These are phyloP conservation scores for Carlito syrichta DNA, from an alignment of 2,113 vertebrate genomes.

Conservation along the genomic window DNA sequence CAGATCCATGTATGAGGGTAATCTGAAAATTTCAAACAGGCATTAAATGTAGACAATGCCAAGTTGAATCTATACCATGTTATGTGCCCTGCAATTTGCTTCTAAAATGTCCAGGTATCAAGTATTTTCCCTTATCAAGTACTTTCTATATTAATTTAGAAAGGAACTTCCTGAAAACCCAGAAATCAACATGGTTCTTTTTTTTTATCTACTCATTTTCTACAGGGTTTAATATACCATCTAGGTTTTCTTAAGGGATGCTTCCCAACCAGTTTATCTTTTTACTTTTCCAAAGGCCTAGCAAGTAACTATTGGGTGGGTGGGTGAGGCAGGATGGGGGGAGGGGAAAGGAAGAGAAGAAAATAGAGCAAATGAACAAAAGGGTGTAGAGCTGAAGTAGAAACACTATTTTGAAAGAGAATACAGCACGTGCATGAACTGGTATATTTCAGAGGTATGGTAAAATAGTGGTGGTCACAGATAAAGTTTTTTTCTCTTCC, in stretches of 20 bases:
- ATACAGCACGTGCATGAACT: neutral
- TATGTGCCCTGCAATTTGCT: neutral
- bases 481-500: neutral
- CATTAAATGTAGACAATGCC: neutral
- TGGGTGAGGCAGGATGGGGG: no score
- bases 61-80: neutral
- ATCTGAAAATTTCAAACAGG: neutral
- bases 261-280: neutral
- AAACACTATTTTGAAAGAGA: neutral
- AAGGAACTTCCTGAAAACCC: neutral
- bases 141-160: neutral
- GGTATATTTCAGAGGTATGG: neutral
- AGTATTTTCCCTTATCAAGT: neutral
- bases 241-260: neutral
- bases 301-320: neutral
- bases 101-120: neutral
- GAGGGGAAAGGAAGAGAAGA: neutral
- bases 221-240: neutral
- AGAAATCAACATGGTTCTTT: neutral
- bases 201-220: neutral
- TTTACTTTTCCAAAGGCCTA: neutral
- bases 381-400: neutral
- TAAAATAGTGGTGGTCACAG: neutral
- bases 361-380: neutral
- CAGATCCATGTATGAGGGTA: neutral